These are phyloP conservation scores for Apodemia duryi DNA, from an alignment of 2,888 invertebrate genomes.

Conservation along the genomic window DNA sequence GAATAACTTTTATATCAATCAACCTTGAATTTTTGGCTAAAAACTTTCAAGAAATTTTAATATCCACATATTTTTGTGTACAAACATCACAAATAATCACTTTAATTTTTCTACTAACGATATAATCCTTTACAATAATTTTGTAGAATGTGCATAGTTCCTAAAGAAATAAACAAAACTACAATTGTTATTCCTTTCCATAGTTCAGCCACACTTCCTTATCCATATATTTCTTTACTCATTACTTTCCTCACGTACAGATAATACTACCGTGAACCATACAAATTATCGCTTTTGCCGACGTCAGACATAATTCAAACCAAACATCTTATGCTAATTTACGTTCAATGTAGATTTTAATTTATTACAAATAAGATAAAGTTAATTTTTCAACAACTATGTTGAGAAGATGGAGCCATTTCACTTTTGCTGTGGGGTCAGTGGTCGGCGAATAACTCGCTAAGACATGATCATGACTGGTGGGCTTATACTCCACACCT, in stretches of 20 bases:
- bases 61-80: too few relatives aligned
- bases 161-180: background rate
- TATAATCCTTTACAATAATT: too few relatives aligned
- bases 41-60: too few relatives aligned
- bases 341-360: constrained; percentile 30
- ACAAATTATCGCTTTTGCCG: constrained; percentile 75
- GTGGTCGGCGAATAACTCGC: constrained; percentile 75
- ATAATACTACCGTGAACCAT: constrained; percentile 75
- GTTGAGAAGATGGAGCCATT: constrained; percentile 41
- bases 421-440: constrained; percentile 56
- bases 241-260: constrained; percentile 69
- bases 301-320: constrained; percentile 51
- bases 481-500: constrained; percentile 77
- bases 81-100: too few relatives aligned
- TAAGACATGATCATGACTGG: constrained; percentile 78
- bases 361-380: constrained; percentile 34
- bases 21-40: too few relatives aligned
- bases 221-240: constrained; percentile 61
- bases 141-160: too few relatives aligned
- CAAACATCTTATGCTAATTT: constrained; percentile 41
- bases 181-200: constrained; percentile 9
- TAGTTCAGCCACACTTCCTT: constrained; percentile 61
- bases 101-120: too few relatives aligned
- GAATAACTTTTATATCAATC: too few relatives aligned
- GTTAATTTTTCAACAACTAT: constrained; percentile 33